A percentile compares a stretch with the other conserved stretches of the same genome.
Evolutionary conservation across 1,140 invertebrate genomes (phyloP).

Genomic region (Drosophila funebris): DNA sequence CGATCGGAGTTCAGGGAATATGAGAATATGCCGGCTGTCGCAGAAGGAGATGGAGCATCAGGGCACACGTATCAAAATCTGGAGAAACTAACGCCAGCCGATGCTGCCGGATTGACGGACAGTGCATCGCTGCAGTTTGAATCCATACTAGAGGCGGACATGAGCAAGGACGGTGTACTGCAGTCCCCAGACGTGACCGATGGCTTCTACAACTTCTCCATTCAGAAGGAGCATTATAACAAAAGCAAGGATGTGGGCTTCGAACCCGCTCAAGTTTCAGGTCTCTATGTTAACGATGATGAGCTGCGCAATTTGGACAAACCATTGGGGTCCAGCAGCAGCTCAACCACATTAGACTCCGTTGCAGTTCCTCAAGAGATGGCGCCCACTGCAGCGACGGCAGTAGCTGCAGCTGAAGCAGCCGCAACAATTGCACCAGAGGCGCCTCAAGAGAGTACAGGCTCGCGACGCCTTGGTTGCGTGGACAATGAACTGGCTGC

Average conservation of each 20-base stretch:
- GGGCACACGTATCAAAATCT: constrained; percentile 78
- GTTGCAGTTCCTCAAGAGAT: constrained; percentile 34
- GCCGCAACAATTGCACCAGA: constrained; percentile 9
- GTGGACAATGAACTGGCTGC: constrained; percentile 78
- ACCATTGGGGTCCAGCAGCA: constrained; percentile 48
- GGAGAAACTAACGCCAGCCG: constrained; percentile 61
- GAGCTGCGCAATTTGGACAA: constrained; percentile 76
- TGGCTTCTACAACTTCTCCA: constrained; percentile 81
- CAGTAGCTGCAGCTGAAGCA: constrained; percentile 16
- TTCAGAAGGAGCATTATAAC: constrained; percentile 82
- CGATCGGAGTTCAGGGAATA: constrained; percentile 54
- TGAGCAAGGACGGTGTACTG: constrained; percentile 59
- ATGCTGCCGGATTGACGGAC: constrained; percentile 72
- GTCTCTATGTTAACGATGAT: constrained; percentile 76
- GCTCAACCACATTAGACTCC: constrained; percentile 38
- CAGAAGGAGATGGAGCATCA: background rate
- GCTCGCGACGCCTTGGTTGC: constrained; percentile 31
- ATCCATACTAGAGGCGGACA: constrained; percentile 74
- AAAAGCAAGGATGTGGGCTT: constrained; percentile 70
- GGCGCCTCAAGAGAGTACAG: constrained; percentile 11
- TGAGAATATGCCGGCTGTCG: constrained; percentile 59
- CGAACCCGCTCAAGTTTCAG: constrained; percentile 58
- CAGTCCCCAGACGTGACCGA: constrained; percentile 81
- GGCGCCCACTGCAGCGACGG: constrained; percentile 31
- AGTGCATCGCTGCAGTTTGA: constrained; percentile 82